Evolutionary conservation across 2,888 invertebrate genomes (phyloP).

Genomic region (Dasysyrphus tricinctus): DNA sequence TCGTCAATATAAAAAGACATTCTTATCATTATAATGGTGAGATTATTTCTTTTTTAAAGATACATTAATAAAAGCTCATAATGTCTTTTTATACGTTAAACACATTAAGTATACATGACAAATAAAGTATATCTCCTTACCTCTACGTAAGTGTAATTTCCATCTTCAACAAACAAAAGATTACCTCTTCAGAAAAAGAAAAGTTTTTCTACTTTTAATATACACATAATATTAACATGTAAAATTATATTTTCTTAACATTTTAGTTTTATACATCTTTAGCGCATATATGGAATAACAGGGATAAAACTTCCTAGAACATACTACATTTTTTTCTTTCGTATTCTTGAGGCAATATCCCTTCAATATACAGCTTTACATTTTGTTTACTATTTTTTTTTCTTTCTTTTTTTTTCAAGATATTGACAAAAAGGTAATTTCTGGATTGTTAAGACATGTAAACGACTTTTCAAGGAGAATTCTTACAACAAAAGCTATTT

Average conservation of each 20-base stretch:
- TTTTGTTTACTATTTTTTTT: neutral
- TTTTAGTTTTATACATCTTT: neutral
- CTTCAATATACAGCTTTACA: constrained; percentile 14
- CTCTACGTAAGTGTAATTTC: neutral
- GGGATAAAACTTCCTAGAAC: constrained; percentile 14
- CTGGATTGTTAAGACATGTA: constrained; percentile 48
- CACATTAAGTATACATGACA: too few relatives aligned
- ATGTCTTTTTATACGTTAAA: too few relatives aligned
- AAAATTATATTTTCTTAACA: constrained; percentile 7
- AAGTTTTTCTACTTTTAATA: neutral
- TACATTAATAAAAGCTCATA: too few relatives aligned
- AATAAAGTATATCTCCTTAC: neutral
- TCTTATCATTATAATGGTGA: too few relatives aligned
- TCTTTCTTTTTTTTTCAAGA: neutral
- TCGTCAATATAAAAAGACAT: too few relatives aligned
- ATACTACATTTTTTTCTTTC: neutral
- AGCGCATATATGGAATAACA: neutral
- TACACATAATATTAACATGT: neutral
- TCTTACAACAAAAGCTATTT: constrained; percentile 35
- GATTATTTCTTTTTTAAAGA: too few relatives aligned
- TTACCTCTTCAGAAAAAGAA: constrained; percentile 7
- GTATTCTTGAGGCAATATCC: constrained; percentile 28
- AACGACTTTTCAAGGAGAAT: constrained; percentile 39
- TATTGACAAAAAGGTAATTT: constrained; percentile 55
- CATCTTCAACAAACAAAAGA: constrained; percentile 10